Percentiles rank a stretch among this genome's conserved stretches.
These are phyloP conservation scores for Diachasma alloeum DNA, from an alignment of 1,140 invertebrate genomes.

Conservation along the genomic window DNA sequence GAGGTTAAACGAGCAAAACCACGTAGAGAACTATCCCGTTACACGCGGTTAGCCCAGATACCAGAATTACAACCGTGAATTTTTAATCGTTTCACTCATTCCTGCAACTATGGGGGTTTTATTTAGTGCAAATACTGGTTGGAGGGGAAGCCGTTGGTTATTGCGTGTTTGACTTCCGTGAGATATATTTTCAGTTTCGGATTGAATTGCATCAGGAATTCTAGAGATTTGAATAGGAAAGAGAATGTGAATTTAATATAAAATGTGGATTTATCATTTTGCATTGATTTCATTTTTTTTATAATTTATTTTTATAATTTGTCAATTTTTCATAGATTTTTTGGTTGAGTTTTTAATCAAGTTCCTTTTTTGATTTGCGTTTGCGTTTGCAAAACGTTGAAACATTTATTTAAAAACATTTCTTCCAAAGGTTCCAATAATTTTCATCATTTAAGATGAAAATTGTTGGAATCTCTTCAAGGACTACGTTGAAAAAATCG, in stretches of 20 bases:
- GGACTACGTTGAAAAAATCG: no score
- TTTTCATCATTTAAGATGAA: no score
- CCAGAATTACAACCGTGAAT: constrained; percentile 56
- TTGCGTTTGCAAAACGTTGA: no score
- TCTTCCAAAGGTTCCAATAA: no score
- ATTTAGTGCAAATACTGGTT: neutral
- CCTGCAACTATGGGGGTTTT: neutral
- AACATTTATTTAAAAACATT: no score
- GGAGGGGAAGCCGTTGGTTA: neutral
- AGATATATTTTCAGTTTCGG: neutral
- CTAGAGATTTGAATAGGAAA: neutral
- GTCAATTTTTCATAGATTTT: no score
- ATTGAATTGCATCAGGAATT: neutral
- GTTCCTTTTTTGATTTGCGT: no score
- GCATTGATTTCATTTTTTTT: no score
- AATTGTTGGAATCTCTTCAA: no score
- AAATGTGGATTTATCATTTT: neutral
- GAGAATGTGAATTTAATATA: neutral
- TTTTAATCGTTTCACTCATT: constrained; percentile 46
- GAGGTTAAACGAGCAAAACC: neutral
- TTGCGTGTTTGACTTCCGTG: neutral
- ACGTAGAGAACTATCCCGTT: constrained; percentile 50
- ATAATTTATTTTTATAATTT: no score
- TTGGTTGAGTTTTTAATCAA: no score
- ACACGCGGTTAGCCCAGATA: constrained; percentile 54